A percentile compares a stretch with the other conserved stretches of the same genome.
Evolutionary conservation across 2,888 invertebrate species (phyloP).

Genomic region (Aethes cnicana): DNA sequence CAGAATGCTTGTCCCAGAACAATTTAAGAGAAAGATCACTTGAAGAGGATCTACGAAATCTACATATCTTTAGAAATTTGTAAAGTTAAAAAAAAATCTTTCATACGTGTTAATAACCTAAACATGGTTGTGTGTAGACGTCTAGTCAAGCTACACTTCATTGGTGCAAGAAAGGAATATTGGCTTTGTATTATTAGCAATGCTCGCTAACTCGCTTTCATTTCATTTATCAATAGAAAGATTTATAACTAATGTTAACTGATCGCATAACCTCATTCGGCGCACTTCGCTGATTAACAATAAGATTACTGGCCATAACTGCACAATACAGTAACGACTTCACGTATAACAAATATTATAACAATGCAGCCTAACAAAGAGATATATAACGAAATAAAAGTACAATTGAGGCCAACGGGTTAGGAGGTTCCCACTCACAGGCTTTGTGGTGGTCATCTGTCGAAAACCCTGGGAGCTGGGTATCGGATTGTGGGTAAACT

Average conservation of each 20-base stretch:
- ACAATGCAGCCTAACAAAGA: conserved; percentile 38
- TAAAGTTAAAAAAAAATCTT: too few relatives aligned
- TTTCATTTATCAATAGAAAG: too few relatives aligned
- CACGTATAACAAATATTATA: conserved; percentile 23
- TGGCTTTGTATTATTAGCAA: too few relatives aligned
- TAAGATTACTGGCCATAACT: neutral
- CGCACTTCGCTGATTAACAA: neutral
- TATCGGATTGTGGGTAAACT: conserved; percentile 8
- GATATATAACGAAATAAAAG: conserved; percentile 41
- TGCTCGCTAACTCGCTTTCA: too few relatives aligned
- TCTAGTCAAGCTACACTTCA: too few relatives aligned
- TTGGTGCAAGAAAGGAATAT: too few relatives aligned
- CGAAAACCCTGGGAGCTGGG: neutral
- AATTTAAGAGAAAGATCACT: too few relatives aligned
- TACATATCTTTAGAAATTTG: too few relatives aligned
- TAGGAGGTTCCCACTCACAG: conserved; percentile 39
- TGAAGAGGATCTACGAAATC: too few relatives aligned
- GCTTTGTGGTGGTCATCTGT: conserved; percentile 16
- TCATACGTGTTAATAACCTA: too few relatives aligned
- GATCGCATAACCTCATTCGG: neutral
- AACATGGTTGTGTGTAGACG: too few relatives aligned
- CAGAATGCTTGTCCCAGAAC: too few relatives aligned
- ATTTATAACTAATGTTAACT: neutral
- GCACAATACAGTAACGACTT: conserved; percentile 31
- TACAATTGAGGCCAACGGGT: conserved; percentile 46